Evolutionary conservation across 2,797 vertebrate species (phyloP), one percentile per base, ranked within the genome.

Genomic region (Simalia tracyae): DNA sequence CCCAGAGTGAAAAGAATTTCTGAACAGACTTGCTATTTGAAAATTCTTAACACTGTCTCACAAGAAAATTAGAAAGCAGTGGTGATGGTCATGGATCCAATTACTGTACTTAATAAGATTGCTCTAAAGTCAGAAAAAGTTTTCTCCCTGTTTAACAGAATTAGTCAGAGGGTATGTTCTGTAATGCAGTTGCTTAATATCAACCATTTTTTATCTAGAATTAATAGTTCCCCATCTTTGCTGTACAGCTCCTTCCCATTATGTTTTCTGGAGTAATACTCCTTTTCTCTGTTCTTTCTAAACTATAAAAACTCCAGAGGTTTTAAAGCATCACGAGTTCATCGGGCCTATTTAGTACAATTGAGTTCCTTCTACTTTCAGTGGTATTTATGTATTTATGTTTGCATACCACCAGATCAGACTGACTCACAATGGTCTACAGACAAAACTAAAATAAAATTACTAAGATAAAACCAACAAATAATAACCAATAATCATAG

Each of bases 51-150:
- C 66, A 76, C 36, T 59, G 24, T 46, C 28, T 42, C 19, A 15
- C n/a, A 86, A 50, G 91, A 54, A 91, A 91, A 87, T 59, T n/a
- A 26, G 22, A n/a, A 86, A 19, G 42, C 66, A 87, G 3, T 36
- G 36, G 68, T 81, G n/a, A 91, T 56, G 86, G 54, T 46, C 28
- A 91, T 63, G 24, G 57, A 68, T 61, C 14, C 54, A 81, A n/a
- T 87, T 84, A 24, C 42, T 46, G 42, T 81, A 46, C 57, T 88
- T 87, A 63, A 59, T 63, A 88, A 63, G 5, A 50, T 57, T 91
- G 42, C 86, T 88, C 61, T 81, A 91, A 91, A 88, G 59, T 81
- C 26, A 91, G 57, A 54, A 56, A 63, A 9, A n/a, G 57, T 91
- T 60, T 54, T 63, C 57, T 86, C 66, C 57, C 57, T 63, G 11